Conservation (phyloP, 1,140 invertebrate species). For the Pachypeltis micranthus region DNA sequence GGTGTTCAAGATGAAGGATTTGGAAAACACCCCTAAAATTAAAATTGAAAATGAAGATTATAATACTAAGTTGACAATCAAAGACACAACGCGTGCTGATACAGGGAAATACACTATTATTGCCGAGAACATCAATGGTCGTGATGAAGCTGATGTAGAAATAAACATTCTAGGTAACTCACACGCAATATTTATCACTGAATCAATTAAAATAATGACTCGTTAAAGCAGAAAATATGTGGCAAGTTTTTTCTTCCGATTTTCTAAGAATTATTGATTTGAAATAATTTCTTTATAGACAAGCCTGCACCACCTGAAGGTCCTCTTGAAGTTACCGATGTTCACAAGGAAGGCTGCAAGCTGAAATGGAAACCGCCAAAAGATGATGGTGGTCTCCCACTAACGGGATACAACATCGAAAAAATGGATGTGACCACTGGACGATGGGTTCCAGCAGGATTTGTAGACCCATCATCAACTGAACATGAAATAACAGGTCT, state of each 20-base stretch:
- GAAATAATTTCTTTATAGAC: constrained; percentile 42
- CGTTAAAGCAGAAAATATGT: background rate
- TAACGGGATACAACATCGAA: constrained; percentile 81
- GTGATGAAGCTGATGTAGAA: constrained; percentile 88
- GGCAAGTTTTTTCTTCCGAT: background rate
- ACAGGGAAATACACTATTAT: constrained; percentile 84
- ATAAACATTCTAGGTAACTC: constrained; percentile 80
- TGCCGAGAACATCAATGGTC: constrained; percentile 83
- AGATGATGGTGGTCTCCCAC: constrained; percentile 87
- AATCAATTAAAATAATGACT: too few species aligned
- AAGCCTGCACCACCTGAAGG: constrained; percentile 91
- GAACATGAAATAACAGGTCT: constrained; percentile 78
- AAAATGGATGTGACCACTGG: constrained; percentile 81
- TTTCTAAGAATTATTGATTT: too few species aligned
- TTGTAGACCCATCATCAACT: constrained; percentile 75
- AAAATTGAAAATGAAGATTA: constrained; percentile 90
- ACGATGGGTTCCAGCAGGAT: constrained; percentile 75
- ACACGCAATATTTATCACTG: too few species aligned
- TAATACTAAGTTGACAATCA: constrained; percentile 72
- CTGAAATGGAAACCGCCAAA: constrained; percentile 90
- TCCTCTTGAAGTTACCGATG: constrained; percentile 79
- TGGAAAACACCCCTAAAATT: constrained; percentile 45
- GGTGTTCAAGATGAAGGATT: constrained; percentile 58
- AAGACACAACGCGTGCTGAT: constrained; percentile 65
- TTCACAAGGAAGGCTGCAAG: constrained; percentile 91